Evolutionary conservation across 2,797 vertebrate genomes (phyloP), one percentile per base, ranked within the genome.

Genomic region (Prionace glauca): DNA sequence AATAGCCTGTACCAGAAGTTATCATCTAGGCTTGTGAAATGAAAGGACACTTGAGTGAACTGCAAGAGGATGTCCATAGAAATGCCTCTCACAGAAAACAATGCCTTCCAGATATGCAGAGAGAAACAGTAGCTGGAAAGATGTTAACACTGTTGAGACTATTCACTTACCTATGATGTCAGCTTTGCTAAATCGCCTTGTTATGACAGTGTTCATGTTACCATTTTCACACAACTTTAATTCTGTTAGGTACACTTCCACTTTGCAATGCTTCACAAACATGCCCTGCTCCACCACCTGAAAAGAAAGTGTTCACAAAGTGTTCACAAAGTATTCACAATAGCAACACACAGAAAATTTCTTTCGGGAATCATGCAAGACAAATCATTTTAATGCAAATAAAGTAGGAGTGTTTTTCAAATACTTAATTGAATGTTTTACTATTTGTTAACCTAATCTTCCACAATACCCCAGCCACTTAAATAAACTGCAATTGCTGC

Each of bases 191-290:
- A 99, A 99, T 97, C 98, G 98, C 97, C 98, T 98, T 95, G 98
- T 99, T 97, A 99, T 98, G 96, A 99, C 97, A 77, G 98, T 99
- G 97, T 98, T 99, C 98, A 99, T 98, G 97, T 99, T 98, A 97
- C 98, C 98, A 98, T 99, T 99, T 97, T 99, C 99, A 97, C 99
- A 99, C 86, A 99, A 98, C 97, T 99, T 99, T 97, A 99, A 97
- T 97, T 99, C 99, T 4, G 99, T 99, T 97, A 99, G 98, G 97
- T 99, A 99, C 32, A 99, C 99, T 97, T 99, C 99, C 97, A 99
- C 99, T 97, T 99, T 99, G 97, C 99, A 99, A 97, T 99, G 99
- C 97, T 99, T 99, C 96, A 99, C 99, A 97, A 99, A 99, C 99
- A 99, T 99, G 97, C 99, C 99, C 98, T 99, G 99, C 97, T 99